Percentiles rank a stretch among this genome's conserved stretches.
Evolutionary conservation across 23 tunicate genomes (phyloP).

Genomic region (Styela clava): DNA sequence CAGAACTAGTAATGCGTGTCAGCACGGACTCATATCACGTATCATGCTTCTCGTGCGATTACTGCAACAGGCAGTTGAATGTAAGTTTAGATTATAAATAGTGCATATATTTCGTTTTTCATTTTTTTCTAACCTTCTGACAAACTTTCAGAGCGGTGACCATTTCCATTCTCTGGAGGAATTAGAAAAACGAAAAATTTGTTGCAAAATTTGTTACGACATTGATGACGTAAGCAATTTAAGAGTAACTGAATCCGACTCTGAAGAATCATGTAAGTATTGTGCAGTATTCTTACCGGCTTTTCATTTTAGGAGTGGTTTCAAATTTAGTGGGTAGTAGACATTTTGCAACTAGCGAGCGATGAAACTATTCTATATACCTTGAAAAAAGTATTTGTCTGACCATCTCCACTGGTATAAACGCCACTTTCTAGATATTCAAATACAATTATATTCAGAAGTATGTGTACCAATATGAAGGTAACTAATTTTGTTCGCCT

Average conservation of each 20-base stretch:
- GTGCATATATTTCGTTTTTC: no score
- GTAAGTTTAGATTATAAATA: slow-evolving; percentile 15
- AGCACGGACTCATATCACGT: slow-evolving; percentile 61
- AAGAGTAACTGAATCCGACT: slow-evolving; percentile 57
- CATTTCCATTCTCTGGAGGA: slow-evolving; percentile 40
- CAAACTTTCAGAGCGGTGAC: slow-evolving; percentile 83
- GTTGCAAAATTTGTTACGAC: slow-evolving; percentile 66
- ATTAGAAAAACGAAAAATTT: slow-evolving; percentile 37
- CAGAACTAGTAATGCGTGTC: slow-evolving; percentile 52
- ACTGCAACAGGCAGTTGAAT: slow-evolving; percentile 50
- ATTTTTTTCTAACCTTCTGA: no score
- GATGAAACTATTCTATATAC: no score
- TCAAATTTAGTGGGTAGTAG: no score
- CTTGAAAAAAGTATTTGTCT: no score
- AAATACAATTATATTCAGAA: no score
- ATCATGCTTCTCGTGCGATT: slow-evolving; percentile 66
- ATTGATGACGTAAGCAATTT: slow-evolving; percentile 31
- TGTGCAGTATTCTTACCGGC: neutral
- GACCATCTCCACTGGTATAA: no score
- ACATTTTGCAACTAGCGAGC: no score
- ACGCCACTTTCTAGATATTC: no score
- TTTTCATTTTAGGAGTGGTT: no score
- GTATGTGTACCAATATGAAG: no score
- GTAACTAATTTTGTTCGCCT: no score
- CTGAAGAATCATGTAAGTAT: slow-evolving; percentile 43